Conservation (phyloP, 2,888 invertebrate genomes). For the Melitaea athalia region DNA sequence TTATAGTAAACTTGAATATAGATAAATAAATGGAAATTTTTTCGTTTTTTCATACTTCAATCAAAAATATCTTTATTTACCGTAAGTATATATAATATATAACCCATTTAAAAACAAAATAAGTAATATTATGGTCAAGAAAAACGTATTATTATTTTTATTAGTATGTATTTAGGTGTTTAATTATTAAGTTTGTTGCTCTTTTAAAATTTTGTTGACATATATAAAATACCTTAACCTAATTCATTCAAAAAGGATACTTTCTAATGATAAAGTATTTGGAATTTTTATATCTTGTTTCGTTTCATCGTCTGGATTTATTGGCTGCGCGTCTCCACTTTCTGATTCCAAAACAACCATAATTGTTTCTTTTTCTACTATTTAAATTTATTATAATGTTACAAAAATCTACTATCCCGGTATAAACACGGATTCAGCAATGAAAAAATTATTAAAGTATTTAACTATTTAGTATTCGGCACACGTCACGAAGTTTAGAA, state of each 20-base stretch:
- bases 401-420: not conserved
- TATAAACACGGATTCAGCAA: not conserved
- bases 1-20: no score
- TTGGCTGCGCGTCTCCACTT: constrained; percentile 63
- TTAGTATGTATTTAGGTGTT: no score
- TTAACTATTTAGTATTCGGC: not conserved
- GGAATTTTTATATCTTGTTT: constrained; percentile 65
- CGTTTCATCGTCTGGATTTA: constrained; percentile 56
- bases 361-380: constrained; percentile 24
- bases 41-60: no score
- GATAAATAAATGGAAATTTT: no score
- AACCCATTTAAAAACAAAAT: no score
- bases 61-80: no score
- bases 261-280: constrained; percentile 77
- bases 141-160: no score
- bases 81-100: no score
- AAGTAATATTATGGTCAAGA: no score
- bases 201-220: not conserved
- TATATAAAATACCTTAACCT: not conserved
- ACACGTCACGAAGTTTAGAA: constrained; percentile 26
- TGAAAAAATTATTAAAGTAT: no score
- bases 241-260: constrained; percentile 75
- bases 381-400: not conserved
- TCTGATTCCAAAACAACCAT: constrained; percentile 74
- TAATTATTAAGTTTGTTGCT: not conserved